A percentile compares a stretch with the other conserved stretches of the same genome.
These are phyloP conservation scores for Teleogryllus oceanicus DNA, from an alignment of 2,888 invertebrate species.

Conservation along the genomic window DNA sequence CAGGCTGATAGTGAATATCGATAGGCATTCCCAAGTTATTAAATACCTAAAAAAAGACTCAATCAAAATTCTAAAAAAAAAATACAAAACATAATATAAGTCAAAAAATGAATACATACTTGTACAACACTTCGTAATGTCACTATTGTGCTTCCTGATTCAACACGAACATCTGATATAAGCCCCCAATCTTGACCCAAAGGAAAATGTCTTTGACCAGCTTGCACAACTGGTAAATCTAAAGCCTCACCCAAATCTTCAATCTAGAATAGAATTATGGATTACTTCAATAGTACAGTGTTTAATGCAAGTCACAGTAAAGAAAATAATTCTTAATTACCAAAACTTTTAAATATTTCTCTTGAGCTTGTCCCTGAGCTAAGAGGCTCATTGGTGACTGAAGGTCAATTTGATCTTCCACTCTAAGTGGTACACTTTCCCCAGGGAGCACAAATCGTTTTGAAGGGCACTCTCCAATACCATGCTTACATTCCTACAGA, in stretches of 20 bases:
- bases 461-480: background rate
- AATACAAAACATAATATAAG: background rate
- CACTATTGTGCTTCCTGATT: slow-evolving; percentile 79
- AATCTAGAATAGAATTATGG: slow-evolving; percentile 36
- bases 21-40: background rate
- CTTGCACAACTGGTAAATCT: slow-evolving; percentile 75
- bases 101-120: slow-evolving; percentile 51
- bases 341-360: background rate
- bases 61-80: no score
- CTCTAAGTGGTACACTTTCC: background rate
- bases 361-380: background rate
- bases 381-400: background rate
- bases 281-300: no score
- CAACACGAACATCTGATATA: slow-evolving; percentile 78
- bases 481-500: background rate
- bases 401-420: background rate
- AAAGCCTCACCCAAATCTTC: slow-evolving; percentile 49
- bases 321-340: background rate
- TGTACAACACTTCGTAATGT: slow-evolving; percentile 83
- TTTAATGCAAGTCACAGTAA: no score
- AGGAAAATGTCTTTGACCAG: slow-evolving; percentile 83
- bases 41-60: background rate
- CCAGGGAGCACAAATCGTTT: background rate
- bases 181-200: slow-evolving; percentile 78
- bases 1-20: background rate